phyloP scores from a whole-genome alignment of 2,797 vertebrate species.

The Silurus lanzhouensis region DNA sequence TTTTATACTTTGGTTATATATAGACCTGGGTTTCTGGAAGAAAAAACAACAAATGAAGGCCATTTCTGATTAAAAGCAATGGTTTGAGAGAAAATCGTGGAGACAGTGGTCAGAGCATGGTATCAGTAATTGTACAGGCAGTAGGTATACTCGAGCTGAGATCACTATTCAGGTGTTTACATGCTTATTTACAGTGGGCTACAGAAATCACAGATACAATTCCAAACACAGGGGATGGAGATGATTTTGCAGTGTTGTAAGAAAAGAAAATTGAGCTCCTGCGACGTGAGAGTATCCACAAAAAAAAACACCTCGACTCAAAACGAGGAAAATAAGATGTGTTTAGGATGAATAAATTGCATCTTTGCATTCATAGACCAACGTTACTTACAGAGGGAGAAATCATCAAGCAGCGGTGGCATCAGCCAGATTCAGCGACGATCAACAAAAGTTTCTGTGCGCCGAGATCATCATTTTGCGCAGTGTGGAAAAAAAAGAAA shows the following conservation, averaged over 20 bases:
- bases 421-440: constrained; percentile 24
- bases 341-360: not conserved
- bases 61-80: not conserved
- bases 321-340: not conserved
- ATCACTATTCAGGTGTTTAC: constrained; percentile 11
- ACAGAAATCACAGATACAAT: no score
- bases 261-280: not conserved
- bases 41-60: not conserved
- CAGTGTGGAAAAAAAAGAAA: constrained; percentile 13
- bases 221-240: not conserved
- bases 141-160: not conserved
- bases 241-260: not conserved
- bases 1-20: not conserved
- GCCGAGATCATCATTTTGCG: constrained; percentile 35
- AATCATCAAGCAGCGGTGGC: constrained; percentile 21
- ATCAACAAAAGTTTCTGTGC: constrained; percentile 59
- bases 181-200: not conserved
- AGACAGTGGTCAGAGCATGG: constrained; percentile 17
- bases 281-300: constrained; percentile 39
- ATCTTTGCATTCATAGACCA: not conserved
- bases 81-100: constrained; percentile 10
- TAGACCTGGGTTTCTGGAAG: not conserved
- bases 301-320: not conserved
- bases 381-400: constrained; percentile 52
- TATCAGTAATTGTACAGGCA: not conserved